Evolutionary conservation across 1,140 invertebrate species (phyloP).

Genomic region (Bombus difficillimus): DNA sequence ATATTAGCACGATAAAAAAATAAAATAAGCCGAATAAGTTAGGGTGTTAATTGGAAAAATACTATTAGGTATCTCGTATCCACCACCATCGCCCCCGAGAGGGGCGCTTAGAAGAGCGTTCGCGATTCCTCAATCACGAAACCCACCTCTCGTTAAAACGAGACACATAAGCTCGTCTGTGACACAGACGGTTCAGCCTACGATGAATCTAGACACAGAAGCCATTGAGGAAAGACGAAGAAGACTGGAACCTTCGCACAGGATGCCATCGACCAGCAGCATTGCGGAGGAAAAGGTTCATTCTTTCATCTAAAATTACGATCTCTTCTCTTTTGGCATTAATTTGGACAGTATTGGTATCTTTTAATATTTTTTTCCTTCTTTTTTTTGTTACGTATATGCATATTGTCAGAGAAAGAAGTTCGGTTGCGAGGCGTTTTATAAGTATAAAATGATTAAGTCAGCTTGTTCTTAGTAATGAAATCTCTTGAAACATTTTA

Average conservation of each 20-base stretch:
- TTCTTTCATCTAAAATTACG: neutral
- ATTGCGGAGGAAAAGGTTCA: conserved; percentile 78
- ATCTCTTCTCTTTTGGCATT: neutral
- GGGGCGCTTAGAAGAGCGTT: conserved; percentile 86
- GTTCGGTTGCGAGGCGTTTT: neutral
- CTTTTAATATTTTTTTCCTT: neutral
- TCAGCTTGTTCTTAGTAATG: neutral
- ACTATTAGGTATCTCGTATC: conserved; percentile 87
- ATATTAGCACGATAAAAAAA: neutral
- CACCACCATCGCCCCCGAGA: conserved; percentile 89
- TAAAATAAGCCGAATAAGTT: neutral
- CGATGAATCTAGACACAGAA: conserved; percentile 78
- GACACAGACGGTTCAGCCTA: conserved; percentile 71
- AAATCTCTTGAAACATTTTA: too few species aligned
- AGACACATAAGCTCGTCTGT: conserved; percentile 82
- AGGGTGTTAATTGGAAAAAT: conserved; percentile 18
- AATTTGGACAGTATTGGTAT: neutral
- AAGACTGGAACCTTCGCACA: conserved; percentile 76
- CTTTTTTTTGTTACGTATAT: neutral
- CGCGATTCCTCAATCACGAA: conserved; percentile 88
- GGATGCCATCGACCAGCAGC: conserved; percentile 77
- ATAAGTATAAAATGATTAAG: neutral
- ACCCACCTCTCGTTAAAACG: conserved; percentile 89
- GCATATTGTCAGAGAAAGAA: neutral
- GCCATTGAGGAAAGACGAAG: conserved; percentile 78